These are phyloP conservation scores for Drosophila pegasa DNA, from an alignment of 2,888 invertebrate species.

Conservation along the genomic window DNA sequence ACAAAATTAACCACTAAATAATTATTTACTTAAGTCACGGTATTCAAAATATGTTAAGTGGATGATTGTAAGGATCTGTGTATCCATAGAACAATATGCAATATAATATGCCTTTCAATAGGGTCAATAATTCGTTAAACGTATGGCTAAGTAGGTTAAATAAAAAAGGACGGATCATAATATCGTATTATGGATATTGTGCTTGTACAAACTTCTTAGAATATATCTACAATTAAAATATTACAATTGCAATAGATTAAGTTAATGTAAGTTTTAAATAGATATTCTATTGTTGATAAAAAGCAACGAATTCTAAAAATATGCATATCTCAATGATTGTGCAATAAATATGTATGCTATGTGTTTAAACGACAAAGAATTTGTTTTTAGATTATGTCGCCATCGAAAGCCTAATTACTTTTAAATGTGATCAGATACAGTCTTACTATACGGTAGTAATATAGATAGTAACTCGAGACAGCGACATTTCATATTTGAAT, in stretches of 20 bases:
- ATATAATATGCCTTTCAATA: slow-evolving; percentile 11
- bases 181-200: slow-evolving; percentile 27
- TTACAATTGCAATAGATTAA: background rate
- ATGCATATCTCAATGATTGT: slow-evolving; percentile 1
- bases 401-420: background rate
- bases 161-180: background rate
- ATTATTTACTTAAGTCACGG: slow-evolving; percentile 17
- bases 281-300: background rate
- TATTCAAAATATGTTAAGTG: slow-evolving; percentile 33
- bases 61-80: slow-evolving; percentile 35
- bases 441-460: background rate
- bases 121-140: background rate
- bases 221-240: background rate
- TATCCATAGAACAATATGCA: slow-evolving; percentile 6
- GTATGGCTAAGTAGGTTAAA: slow-evolving; percentile 9
- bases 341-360: slow-evolving; percentile 1
- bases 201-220: slow-evolving; percentile 14
- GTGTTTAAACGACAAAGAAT: background rate
- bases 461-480: background rate
- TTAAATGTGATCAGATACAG: background rate
- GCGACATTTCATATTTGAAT: background rate
- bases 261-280: background rate
- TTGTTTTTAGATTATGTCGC: background rate
- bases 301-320: background rate
- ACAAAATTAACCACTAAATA: slow-evolving; percentile 10